These are phyloP conservation scores for Phoenoteleia sp. DNA, from an alignment of 2,888 invertebrate species.

Conservation along the genomic window DNA sequence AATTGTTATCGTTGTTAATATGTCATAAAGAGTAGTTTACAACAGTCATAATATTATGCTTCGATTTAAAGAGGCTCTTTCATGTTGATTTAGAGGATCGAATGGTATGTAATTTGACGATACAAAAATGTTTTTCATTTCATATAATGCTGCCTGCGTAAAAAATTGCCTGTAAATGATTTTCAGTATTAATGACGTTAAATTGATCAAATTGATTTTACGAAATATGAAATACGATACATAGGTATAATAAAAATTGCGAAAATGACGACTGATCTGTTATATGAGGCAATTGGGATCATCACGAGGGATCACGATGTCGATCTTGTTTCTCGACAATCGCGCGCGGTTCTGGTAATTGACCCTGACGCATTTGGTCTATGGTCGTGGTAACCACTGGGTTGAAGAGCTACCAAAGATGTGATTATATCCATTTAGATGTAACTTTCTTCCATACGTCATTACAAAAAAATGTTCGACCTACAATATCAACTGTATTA, in stretches of 20 bases:
- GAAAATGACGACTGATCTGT: constrained; percentile 55
- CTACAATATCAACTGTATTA: constrained; percentile 2
- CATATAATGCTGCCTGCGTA: background rate
- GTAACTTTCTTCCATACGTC: constrained; percentile 30
- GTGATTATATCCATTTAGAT: constrained; percentile 36
- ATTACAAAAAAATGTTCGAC: constrained; percentile 14
- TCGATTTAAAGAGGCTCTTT: background rate
- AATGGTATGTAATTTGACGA: constrained; percentile 37
- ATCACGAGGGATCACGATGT: constrained; percentile 40
- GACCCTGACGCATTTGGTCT: constrained; percentile 48
- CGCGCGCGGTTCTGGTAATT: constrained; percentile 36
- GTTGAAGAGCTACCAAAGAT: constrained; percentile 38
- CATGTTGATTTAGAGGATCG: constrained; percentile 31
- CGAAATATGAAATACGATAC: constrained; percentile 50
- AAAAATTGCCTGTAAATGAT: constrained; percentile 39
- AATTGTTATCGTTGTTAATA: too few species aligned
- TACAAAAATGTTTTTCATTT: constrained; percentile 16
- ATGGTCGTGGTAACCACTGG: constrained; percentile 31
- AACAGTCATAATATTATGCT: too few species aligned
- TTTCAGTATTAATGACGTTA: constrained; percentile 32
- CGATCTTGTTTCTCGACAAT: constrained; percentile 55
- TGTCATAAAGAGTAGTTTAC: too few species aligned
- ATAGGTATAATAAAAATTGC: constrained; percentile 38
- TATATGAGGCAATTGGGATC: constrained; percentile 39
- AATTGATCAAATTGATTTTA: constrained; percentile 53